phyloP scores from a whole-genome alignment of 1,140 invertebrate genomes.

The Artemia franciscana region DNA sequence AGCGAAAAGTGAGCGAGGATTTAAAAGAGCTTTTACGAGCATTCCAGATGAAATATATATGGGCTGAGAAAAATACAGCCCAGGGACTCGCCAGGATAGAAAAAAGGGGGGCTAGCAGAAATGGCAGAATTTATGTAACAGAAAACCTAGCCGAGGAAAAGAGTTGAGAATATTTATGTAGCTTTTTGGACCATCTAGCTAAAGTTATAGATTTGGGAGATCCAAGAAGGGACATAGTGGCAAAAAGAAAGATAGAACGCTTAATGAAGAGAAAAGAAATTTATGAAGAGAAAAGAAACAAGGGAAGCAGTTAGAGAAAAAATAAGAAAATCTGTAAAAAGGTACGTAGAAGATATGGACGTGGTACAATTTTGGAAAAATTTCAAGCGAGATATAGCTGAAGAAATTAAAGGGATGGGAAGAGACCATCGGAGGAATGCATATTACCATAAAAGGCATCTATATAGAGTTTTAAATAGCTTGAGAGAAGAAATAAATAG shows the following conservation, averaged over 20 bases:
- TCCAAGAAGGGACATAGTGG: too few relatives aligned
- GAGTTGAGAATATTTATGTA: background rate
- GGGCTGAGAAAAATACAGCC: background rate
- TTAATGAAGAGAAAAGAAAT: background rate
- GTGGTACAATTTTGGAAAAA: background rate
- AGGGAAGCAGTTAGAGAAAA: background rate
- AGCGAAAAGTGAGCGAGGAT: background rate
- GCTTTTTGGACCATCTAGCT: background rate
- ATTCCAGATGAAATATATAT: background rate
- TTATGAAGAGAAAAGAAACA: background rate
- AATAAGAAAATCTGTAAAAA: background rate
- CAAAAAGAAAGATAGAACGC: too few relatives aligned
- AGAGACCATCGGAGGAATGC: background rate
- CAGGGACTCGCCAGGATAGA: background rate
- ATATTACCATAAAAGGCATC: background rate
- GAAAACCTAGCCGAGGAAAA: background rate
- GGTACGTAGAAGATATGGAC: background rate
- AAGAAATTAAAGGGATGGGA: background rate
- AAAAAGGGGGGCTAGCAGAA: background rate
- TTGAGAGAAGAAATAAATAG: too few relatives aligned
- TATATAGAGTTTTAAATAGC: too few relatives aligned
- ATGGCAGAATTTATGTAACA: background rate
- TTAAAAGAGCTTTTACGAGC: background rate
- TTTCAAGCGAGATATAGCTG: background rate
- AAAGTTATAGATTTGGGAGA: background rate